Evolutionary conservation across 2,113 vertebrate species (phyloP).

Genomic region (Paramisgurnus dabryanus): DNA sequence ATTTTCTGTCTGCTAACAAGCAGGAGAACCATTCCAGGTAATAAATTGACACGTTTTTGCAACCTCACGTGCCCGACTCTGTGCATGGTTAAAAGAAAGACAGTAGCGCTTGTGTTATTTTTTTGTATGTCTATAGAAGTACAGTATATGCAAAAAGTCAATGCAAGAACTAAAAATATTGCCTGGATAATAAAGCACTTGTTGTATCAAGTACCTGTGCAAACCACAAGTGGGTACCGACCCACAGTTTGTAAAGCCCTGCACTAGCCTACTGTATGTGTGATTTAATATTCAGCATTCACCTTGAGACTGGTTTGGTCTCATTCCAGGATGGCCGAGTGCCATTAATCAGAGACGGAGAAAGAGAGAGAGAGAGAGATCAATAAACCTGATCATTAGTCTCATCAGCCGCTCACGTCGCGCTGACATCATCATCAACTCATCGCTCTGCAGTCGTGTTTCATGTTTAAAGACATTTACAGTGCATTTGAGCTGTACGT

Average conservation of each 20-base stretch:
- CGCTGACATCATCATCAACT: conserved; percentile 25
- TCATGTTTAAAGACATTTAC: not conserved
- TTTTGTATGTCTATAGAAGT: not conserved
- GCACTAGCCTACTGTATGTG: not conserved
- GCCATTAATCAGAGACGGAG: conserved; percentile 24
- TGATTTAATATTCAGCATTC: conserved; percentile 57
- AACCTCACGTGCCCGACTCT: conserved; percentile 63
- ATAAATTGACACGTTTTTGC: conserved; percentile 59
- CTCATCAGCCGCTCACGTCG: not conserved
- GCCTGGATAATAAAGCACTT: too few relatives aligned
- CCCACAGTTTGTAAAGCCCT: too few relatives aligned
- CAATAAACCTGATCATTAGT: conserved; percentile 35
- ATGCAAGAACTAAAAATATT: too few relatives aligned
- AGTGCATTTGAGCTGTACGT: too few relatives aligned
- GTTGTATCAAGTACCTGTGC: too few relatives aligned
- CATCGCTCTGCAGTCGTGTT: not conserved
- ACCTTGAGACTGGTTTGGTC: conserved; percentile 42
- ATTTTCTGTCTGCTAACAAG: conserved; percentile 39
- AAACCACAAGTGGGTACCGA: too few relatives aligned
- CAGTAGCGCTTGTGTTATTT: not conserved
- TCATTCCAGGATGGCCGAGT: conserved; percentile 8
- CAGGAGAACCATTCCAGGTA: conserved; percentile 19
- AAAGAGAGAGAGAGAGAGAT: not conserved
- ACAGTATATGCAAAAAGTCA: too few relatives aligned
- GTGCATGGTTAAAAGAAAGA: not conserved